Evolutionary conservation across 2,888 invertebrate genomes (phyloP), one percentile per base, ranked within the genome.

Genomic region (Phalangium opilio): DNA sequence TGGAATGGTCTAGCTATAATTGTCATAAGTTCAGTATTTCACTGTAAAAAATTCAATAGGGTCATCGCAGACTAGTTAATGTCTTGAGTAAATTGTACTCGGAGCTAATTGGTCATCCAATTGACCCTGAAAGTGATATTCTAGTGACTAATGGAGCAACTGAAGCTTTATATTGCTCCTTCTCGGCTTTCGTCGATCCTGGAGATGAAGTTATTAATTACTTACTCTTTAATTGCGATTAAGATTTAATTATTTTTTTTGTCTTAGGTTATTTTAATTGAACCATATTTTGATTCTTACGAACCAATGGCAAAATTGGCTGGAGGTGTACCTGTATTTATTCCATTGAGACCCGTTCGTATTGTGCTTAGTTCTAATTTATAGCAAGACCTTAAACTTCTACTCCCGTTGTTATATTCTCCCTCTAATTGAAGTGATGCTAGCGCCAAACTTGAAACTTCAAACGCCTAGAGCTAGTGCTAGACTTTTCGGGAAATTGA

Each of bases 201-300:
- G 90, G 73, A 14, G 74, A 75, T 59, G 73, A 74, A 63, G 73
- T 71, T 47, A 53, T 54, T 48, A 5, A 14, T 36, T n/a, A n/a
- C 17, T 47, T 44, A 11, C 10, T 18, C 20, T 50, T 18, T 18
- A 17, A 18, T 50, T 5, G 1, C 8, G 15, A 14, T n/a, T n/a
- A 8, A 11, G 35, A 14, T 41, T 44, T 15, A 7, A 38, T 3
- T 32, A 47, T 47, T 43, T 17, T 41, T 38, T 44, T 36, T 34
- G n/a, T 47, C 81, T 10, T 56, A 93, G 71, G 91, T 89, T 48
- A 90, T 96, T 50, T 85, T 98, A 19, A 90, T 98, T 55, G 98
- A 98, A 65, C 98, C 98, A 0, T 96, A 81, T 69, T 99, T 91
- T 64, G 98, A 98, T 67, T 96, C 95, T 63, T 98, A 99, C 62